These are phyloP conservation scores for Channa striata DNA, from an alignment of 2,797 vertebrate genomes.

Conservation along the genomic window DNA sequence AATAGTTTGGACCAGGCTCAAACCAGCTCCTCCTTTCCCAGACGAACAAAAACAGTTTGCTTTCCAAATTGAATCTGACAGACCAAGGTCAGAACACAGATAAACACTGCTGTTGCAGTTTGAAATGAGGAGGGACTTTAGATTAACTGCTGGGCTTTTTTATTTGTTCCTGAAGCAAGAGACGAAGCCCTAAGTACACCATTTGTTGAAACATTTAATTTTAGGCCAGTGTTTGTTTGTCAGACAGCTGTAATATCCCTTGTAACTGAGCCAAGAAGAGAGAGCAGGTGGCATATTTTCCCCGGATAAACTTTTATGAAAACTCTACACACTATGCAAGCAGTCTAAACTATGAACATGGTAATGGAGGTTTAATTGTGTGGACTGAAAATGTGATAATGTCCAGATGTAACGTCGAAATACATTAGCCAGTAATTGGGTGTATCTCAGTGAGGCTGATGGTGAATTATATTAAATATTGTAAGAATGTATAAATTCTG, in stretches of 20 bases:
- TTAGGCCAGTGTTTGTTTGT: constrained; percentile 15
- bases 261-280: neutral
- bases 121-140: constrained; percentile 10
- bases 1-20: constrained; percentile 13
- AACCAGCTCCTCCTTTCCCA: constrained; percentile 3
- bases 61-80: constrained; percentile 28
- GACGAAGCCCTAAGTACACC: neutral
- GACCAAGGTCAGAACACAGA: constrained; percentile 38
- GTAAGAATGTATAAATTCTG: no score
- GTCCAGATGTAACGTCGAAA: neutral
- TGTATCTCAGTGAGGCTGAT: no score
- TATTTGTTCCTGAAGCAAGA: neutral
- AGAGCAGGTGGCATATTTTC: neutral
- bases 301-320: neutral
- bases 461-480: no score
- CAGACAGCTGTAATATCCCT: neutral
- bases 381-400: neutral
- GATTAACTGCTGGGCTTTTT: constrained; percentile 8
- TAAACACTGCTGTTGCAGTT: constrained; percentile 5
- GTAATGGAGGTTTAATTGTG: neutral
- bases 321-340: constrained; percentile 5
- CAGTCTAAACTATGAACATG: neutral
- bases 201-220: constrained; percentile 20
- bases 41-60: constrained; percentile 8
- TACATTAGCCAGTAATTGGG: no score